Conservation (phyloP, 1,140 invertebrate species). For the Caenorhabditis briggsae region DNA sequence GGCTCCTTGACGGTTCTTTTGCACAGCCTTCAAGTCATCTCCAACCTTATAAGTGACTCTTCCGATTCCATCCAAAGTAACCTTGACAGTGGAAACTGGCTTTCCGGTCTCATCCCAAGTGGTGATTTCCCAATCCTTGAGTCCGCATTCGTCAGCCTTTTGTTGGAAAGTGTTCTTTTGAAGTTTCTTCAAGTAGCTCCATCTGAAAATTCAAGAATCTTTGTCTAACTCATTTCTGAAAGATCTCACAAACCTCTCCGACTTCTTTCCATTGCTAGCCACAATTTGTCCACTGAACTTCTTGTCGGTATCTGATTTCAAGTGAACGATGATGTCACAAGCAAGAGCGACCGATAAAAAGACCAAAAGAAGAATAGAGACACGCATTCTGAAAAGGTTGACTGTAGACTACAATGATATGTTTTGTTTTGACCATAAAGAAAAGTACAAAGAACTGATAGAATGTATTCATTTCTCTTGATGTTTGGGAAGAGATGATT, state of each 20-base stretch:
- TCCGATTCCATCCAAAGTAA: slow-evolving; percentile 75
- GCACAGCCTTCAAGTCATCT: slow-evolving; percentile 72
- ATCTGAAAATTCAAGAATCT: slow-evolving; percentile 66
- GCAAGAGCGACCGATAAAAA: slow-evolving; percentile 61
- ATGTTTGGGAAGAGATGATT: neutral
- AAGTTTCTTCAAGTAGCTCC: slow-evolving; percentile 70
- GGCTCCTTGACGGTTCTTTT: slow-evolving; percentile 72
- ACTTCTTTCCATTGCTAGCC: slow-evolving; percentile 75
- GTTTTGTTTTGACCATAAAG: neutral
- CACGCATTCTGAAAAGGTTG: slow-evolving; percentile 58
- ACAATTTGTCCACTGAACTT: slow-evolving; percentile 73
- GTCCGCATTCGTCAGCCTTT: slow-evolving; percentile 71
- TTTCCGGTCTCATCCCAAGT: slow-evolving; percentile 57
- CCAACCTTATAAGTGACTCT: slow-evolving; percentile 72
- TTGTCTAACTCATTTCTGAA: neutral
- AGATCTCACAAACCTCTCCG: slow-evolving; percentile 68
- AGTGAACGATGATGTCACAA: slow-evolving; percentile 75
- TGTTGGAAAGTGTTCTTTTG: slow-evolving; percentile 76
- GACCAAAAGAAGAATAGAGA: slow-evolving; percentile 60
- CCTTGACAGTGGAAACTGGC: slow-evolving; percentile 59
- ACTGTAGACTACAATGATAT: slow-evolving; percentile 33
- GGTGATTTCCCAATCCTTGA: slow-evolving; percentile 61
- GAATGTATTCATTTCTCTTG: neutral
- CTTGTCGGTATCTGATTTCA: slow-evolving; percentile 73
- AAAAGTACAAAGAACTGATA: slow-evolving; percentile 5